Evolutionary conservation across 2,113 vertebrate genomes (phyloP).

Genomic region (Notechis scutatus): DNA sequence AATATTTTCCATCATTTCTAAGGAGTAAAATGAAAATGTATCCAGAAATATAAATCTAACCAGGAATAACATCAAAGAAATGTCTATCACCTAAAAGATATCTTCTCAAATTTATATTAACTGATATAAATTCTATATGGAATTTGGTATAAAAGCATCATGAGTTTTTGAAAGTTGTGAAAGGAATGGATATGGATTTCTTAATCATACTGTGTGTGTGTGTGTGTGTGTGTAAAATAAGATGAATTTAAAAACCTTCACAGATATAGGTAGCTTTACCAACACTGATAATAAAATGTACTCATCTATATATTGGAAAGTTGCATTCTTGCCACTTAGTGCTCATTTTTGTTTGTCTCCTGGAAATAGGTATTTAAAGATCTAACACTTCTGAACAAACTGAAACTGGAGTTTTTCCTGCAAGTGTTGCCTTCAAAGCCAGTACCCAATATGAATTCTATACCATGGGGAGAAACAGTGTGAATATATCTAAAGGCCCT

Average conservation of each 20-base stretch:
- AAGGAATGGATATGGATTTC: not conserved
- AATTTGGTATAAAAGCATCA: not conserved
- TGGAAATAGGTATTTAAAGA: not conserved
- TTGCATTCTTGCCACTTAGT: not conserved
- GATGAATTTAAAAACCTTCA: not conserved
- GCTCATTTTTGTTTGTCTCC: not conserved
- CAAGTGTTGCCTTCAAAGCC: not conserved
- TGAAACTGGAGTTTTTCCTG: not conserved
- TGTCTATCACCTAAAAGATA: not conserved
- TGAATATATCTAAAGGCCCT: not conserved
- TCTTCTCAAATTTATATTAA: not conserved
- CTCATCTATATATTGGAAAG: not conserved
- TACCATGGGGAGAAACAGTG: not conserved
- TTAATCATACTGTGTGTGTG: not conserved
- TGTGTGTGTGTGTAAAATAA: not conserved
- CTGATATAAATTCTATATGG: not conserved
- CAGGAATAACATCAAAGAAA: not conserved
- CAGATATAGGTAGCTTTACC: not conserved
- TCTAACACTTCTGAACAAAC: not conserved
- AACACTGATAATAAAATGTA: not conserved
- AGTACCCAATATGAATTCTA: not conserved
- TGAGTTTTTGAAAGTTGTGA: not conserved
- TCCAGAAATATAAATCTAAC: not conserved
- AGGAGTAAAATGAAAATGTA: not conserved
- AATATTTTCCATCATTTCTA: not conserved